Conservation (phyloP, 2,888 invertebrate species). For the Drosophila seclusa region DNA sequence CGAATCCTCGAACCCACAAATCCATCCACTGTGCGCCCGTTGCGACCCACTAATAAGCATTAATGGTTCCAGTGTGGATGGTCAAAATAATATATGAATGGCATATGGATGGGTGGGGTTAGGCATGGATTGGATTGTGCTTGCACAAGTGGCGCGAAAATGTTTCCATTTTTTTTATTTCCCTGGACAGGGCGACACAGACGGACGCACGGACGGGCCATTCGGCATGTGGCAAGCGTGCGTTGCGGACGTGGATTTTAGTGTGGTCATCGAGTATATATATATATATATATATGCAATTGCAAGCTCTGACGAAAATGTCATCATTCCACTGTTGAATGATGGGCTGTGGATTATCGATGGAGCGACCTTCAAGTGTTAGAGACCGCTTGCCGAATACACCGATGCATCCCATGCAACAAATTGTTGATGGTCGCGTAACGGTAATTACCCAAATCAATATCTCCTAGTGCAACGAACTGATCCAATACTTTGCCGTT, state of each 20-base stretch:
- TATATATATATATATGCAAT: conserved; percentile 18
- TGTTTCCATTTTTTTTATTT: conserved; percentile 11
- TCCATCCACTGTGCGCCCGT: conserved; percentile 7
- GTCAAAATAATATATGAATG: conserved; percentile 39
- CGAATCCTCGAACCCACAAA: not conserved
- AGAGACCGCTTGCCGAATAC: conserved; percentile 54
- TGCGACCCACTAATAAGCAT: conserved; percentile 44
- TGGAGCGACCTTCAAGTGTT: conserved; percentile 70
- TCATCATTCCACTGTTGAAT: conserved; percentile 32
- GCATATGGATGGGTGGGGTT: conserved; percentile 5
- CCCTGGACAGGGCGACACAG: conserved; percentile 37
- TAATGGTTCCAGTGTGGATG: conserved; percentile 46
- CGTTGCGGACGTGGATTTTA: conserved; percentile 39
- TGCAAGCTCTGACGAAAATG: conserved; percentile 45
- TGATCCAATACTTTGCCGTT: conserved; percentile 13
- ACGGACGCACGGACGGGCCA: conserved; percentile 24
- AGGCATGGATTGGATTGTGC: conserved; percentile 18
- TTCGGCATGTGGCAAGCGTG: conserved; percentile 61
- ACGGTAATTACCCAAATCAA: conserved; percentile 40
- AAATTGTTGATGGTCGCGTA: conserved; percentile 49
- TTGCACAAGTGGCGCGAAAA: conserved; percentile 56
- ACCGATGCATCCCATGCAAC: conserved; percentile 43
- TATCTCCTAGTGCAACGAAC: not conserved
- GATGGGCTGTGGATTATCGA: conserved; percentile 82
- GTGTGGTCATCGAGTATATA: not conserved